These are phyloP conservation scores for Drosophila punjabiensis DNA, from an alignment of 1,140 invertebrate genomes.

Conservation along the genomic window DNA sequence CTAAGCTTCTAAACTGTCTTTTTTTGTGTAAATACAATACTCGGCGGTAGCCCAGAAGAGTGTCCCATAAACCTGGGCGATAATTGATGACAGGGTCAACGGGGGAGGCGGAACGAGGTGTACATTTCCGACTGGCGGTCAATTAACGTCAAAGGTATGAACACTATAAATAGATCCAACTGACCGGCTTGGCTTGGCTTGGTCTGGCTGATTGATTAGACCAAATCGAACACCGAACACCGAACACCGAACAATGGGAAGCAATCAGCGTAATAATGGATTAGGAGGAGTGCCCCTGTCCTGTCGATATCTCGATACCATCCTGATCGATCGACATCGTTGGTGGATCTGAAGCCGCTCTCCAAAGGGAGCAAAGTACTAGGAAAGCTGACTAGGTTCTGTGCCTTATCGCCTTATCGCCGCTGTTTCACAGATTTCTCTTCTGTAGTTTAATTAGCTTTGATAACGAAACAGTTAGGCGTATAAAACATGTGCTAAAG, in stretches of 20 bases:
- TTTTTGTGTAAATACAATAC: background rate
- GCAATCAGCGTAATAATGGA: slow-evolving; percentile 37
- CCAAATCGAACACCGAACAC: background rate
- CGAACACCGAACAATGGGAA: slow-evolving; percentile 18
- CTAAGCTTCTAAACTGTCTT: background rate
- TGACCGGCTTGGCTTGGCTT: slow-evolving; percentile 24
- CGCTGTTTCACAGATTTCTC: slow-evolving; percentile 62
- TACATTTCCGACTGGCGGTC: slow-evolving; percentile 37
- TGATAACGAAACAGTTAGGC: slow-evolving; percentile 57
- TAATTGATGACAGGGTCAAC: slow-evolving; percentile 61
- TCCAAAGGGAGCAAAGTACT: background rate
- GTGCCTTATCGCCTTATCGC: slow-evolving; percentile 37
- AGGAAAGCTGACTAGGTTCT: background rate
- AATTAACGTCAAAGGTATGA: slow-evolving; percentile 54
- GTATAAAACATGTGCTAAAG: slow-evolving; percentile 36
- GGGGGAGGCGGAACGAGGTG: slow-evolving; percentile 1
- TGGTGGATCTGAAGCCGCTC: slow-evolving; percentile 1
- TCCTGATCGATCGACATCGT: slow-evolving; percentile 40
- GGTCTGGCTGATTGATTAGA: slow-evolving; percentile 18
- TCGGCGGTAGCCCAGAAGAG: background rate
- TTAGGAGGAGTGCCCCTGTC: slow-evolving; percentile 9
- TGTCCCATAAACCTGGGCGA: slow-evolving; percentile 17
- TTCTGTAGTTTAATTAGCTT: slow-evolving; percentile 54
- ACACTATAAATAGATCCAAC: slow-evolving; percentile 54
- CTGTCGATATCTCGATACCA: background rate